Base-by-base conservation (phyloP, 2,113 vertebrate species). In the Colinus virginianus region DNA sequence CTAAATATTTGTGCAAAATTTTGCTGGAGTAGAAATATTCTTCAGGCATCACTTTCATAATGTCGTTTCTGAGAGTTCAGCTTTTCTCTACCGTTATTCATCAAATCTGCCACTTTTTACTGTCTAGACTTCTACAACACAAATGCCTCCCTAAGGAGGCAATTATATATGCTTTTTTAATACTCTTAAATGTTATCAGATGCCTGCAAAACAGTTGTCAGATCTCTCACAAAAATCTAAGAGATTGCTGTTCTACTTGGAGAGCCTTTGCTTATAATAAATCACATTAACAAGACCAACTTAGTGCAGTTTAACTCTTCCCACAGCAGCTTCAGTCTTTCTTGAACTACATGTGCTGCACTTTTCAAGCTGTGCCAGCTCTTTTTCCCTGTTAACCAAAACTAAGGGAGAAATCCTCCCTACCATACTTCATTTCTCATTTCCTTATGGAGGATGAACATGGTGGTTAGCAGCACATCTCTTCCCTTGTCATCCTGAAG, bases 211-310 rank as follows among this genome's bases (percentile, higher is more conserved):
- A 90, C 30, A 61, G 46, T 90, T 91, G 87, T 91, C 92, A 90
- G 59, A 74, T 46, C 83, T 56, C 61, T 62, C 20, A n/a, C 70
- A 66, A 64, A 93, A 96, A 84, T 84, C 58, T 63, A 69, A 92
- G 69, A 62, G 68, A 32, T 34, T 91, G 48, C 76, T 77, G 36
- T 68, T 95, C 70, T 71, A 79, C 61, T 86, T 64, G 15, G 86
- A 67, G 87, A 61, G 78, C 69, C 74, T 94, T 84, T 69, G 75
- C 77, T 79, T 56, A 22, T 40, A 81, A 95, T 97, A 96, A 96
- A 97, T 96, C 95, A 97, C 85, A 91, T 94, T 93, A 97, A 97
- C 90, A 95, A 92, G 92, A 82, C 74, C 78, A 94, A 90, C 59
- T 76, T 67, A 92, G 55, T 2, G 19, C 66, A 91, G 79, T 90